Base-by-base conservation (phyloP, 2,797 vertebrate genomes). In the Myripristis jacobus region DNA sequence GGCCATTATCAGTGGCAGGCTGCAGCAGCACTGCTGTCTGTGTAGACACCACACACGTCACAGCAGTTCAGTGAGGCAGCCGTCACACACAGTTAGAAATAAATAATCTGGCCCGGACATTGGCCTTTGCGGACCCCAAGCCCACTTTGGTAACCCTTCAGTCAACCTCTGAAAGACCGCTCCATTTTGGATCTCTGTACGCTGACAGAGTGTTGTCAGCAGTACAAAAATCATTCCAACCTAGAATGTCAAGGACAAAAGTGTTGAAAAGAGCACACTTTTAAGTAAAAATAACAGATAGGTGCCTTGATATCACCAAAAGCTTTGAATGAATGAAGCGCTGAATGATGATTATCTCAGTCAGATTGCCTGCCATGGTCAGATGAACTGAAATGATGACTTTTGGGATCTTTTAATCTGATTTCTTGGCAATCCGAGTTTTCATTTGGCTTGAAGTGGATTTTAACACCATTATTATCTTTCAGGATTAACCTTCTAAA, bases 391-490 rank as follows among this genome's bases (percentile, higher is more conserved):
- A 70, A 68, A 50, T 59, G 8, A 69, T 69, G 58, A 68, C 6
- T 56, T 44, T 12, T 61, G 58, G 61, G 52, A 65, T 75, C 38
- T 63, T 12, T 34, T 46, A 56, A 27, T 67, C 31, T 72, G 52
- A 70, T 34, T 19, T 78, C 11, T 22, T 0, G 22, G 13, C 3
- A 0, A 57, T 63, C 34, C 27, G 18, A 59, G 4, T 25, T 54
- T 61, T 74, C 11, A 66, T 70, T 72, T n/a, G 31, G 52, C 73
- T 50, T 29, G 19, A 78, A 70, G 48, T 50, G 0, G 57, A 67
- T 64, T 66, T 74, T 54, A 54, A 19, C 38, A 34, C 10, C 44
- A 47, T 52, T 55, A 3, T 25, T n/a, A 53, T 43, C 24, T 66
- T 47, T 27, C 69, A 69, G 53, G 46, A 66, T 58, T 68, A 43